These are phyloP conservation scores for Dolomedes plantarius DNA, from an alignment of 2,888 invertebrate species.

Conservation along the genomic window DNA sequence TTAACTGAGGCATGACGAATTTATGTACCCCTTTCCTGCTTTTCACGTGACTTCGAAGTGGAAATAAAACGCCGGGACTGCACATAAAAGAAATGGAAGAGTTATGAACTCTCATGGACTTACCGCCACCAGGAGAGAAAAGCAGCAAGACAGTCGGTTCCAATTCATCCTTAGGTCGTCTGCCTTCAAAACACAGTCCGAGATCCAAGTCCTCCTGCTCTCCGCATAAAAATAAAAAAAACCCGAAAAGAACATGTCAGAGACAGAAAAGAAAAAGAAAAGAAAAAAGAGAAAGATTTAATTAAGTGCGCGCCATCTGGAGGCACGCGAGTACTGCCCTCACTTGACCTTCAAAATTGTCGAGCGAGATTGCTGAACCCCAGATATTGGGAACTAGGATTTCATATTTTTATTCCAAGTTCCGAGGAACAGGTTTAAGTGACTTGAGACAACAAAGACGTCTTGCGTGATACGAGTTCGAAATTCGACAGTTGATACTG, in stretches of 20 bases:
- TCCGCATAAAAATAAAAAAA: slow-evolving; percentile 4
- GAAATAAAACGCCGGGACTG: no score
- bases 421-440: background rate
- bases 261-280: background rate
- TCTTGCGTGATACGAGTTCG: background rate
- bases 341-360: slow-evolving; percentile 46
- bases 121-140: slow-evolving; percentile 1
- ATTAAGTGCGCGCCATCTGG: slow-evolving; percentile 44
- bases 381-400: background rate
- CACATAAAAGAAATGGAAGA: no score
- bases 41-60: no score
- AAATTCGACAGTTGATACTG: slow-evolving; percentile 1
- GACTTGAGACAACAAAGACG: background rate
- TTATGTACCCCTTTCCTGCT: no score
- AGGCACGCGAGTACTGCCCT: slow-evolving; percentile 39
- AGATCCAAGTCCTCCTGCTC: slow-evolving; percentile 17
- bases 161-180: slow-evolving; percentile 33
- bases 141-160: background rate
- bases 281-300: background rate
- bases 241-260: slow-evolving; percentile 12
- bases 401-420: slow-evolving; percentile 9
- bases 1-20: no score
- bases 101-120: no score
- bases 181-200: slow-evolving; percentile 16
- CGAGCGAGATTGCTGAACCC: slow-evolving; percentile 50